Evolutionary conservation across 2,113 vertebrate species (phyloP), one percentile per base, ranked within the genome.

Genomic region (Hepsetus odoe): DNA sequence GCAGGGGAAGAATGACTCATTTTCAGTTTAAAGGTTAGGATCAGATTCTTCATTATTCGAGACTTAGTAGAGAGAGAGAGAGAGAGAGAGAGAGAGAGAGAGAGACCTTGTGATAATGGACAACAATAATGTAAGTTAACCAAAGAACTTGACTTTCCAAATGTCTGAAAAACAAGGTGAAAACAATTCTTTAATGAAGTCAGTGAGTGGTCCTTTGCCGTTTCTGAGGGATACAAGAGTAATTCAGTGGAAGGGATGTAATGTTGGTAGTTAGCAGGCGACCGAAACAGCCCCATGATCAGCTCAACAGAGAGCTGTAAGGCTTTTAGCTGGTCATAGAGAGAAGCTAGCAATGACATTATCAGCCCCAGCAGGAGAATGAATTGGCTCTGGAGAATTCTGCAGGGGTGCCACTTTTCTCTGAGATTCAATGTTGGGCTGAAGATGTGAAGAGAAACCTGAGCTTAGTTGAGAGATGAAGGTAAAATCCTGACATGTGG

Each of bases 101-200:
- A n/a, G n/a, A n/a, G 40, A 42, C 40, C 40, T 42, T 42, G 40
- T n/a, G n/a, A n/a, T n/a, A n/a, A n/a, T n/a, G n/a, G n/a, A n/a
- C n/a, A n/a, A n/a, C n/a, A n/a, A n/a, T n/a, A n/a, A n/a, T n/a
- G 9, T 5, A 10, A 42, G 9, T 42, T 42, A 8, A 42, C 40
- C 13, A 10, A 42, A 42, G 40, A 42, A 42, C 40, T 1, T 42
- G 9, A 2, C 40, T 42, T 12, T 10, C 8, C 13, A 53, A 73
- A 42, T 55, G 22, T 59, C 55, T 59, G 71, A 56, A 73, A n/a
- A 73, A 73, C 32, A 61, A 44, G 55, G 53, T 61, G 55, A 59
- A 24, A 8, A 30, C 71, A 30, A 38, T 59, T 42, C 71, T 73
- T 13, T 13, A 32, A n/a, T 13, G 33, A 72, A 56, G 70, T 72